Conservation (phyloP, 2,888 invertebrate genomes). For the Bursaphelenchus okinawaensis region DNA sequence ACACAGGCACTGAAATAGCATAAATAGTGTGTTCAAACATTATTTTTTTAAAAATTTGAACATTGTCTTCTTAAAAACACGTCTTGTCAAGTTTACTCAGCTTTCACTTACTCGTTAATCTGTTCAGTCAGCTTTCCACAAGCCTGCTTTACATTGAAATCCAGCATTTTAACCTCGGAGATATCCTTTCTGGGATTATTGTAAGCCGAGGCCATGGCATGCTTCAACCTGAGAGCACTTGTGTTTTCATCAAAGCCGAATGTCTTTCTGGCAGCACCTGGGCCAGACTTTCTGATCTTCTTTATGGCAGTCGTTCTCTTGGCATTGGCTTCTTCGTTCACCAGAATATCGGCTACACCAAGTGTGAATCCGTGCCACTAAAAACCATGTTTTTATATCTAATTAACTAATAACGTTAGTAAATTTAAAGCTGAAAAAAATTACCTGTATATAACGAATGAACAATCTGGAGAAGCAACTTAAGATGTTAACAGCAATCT, state of each 20-base stretch:
- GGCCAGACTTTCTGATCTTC: conserved; percentile 47
- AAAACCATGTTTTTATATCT: conserved; percentile 15
- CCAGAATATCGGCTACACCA: conserved; percentile 88
- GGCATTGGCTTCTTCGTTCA: conserved; percentile 69
- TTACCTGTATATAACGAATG: conserved; percentile 76
- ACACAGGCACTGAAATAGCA: conserved; percentile 68
- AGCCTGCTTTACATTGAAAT: conserved; percentile 73
- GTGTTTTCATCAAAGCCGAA: conserved; percentile 64
- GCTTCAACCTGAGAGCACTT: conserved; percentile 59
- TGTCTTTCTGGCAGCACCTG: conserved; percentile 60
- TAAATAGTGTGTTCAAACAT: background rate
- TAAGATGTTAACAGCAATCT: conserved; percentile 73
- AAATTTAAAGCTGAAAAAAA: background rate
- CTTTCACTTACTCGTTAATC: conserved; percentile 70
- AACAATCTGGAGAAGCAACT: conserved; percentile 87
- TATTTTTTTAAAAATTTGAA: background rate
- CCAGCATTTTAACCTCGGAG: conserved; percentile 69
- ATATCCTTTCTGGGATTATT: conserved; percentile 42
- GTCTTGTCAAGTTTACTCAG: conserved; percentile 4
- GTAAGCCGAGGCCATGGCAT: conserved; percentile 49
- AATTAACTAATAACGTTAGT: no score
- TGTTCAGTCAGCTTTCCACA: conserved; percentile 80
- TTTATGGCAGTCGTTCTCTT: conserved; percentile 63
- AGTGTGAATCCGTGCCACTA: conserved; percentile 78
- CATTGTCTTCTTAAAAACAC: background rate